These are phyloP conservation scores for Agrotis puta DNA, from an alignment of 2,888 invertebrate genomes.

Conservation along the genomic window DNA sequence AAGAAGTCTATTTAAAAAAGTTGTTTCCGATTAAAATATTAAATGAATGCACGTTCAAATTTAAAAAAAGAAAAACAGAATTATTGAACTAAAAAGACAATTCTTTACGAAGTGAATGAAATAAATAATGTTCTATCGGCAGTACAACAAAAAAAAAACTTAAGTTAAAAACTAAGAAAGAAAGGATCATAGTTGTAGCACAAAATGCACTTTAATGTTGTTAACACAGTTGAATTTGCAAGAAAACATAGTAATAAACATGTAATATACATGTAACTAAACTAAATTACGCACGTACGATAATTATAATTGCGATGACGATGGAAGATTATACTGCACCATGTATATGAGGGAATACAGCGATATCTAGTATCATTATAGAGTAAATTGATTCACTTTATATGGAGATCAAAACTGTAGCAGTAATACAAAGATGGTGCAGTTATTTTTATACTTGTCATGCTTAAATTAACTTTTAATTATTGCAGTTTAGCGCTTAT, in stretches of 20 bases:
- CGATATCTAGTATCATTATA: background rate
- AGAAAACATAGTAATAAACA: background rate
- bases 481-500: background rate
- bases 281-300: background rate
- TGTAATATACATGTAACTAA: background rate
- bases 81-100: too few relatives aligned
- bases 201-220: background rate
- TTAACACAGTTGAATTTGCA: background rate
- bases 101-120: background rate
- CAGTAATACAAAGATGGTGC: background rate
- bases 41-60: background rate
- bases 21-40: background rate
- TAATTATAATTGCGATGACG: slow-evolving; percentile 6
- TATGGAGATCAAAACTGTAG: background rate
- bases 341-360: background rate
- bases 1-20: background rate
- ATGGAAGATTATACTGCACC: background rate
- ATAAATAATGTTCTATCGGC: background rate
- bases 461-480: background rate
- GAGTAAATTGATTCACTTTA: slow-evolving; percentile 6
- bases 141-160: background rate
- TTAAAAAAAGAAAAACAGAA: too few relatives aligned
- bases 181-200: background rate
- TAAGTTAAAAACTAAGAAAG: background rate
- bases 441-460: background rate